Evolutionary conservation across 2,797 vertebrate genomes (phyloP), one percentile per base, ranked within the genome.

Genomic region (Xerus rutilus): DNA sequence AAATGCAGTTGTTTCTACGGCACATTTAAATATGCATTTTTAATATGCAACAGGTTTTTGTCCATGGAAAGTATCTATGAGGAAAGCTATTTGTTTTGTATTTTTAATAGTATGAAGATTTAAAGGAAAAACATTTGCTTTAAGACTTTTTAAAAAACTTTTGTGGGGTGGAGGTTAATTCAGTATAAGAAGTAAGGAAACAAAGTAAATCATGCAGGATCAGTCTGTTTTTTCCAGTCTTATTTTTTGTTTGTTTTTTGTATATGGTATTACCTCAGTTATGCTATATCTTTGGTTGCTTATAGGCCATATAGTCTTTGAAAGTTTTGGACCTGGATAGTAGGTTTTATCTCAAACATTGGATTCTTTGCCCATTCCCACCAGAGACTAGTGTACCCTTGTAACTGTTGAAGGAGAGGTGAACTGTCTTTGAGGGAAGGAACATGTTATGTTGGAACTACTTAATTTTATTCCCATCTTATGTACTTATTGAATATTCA

Each of bases 391-490:
- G 23, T 9, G 10, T 7, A 39, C 14, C 39, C 21, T 28, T 62
- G 11, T 59, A 85, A 83, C 14, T 11, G 7, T 0, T 83, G 76
- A 93, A 89, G 45, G 15, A 78, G 15, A 78, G 59, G 15, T 35
- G 9, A 78, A 21, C 2, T 77, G n/a, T 43, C 3, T 32, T 64
- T 65, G 17, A 49, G 23, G 9, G 9, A 86, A 92, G 47, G 21
- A 82, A 10, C 10, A 11, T 47, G 5, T 25, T 83, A 2, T 7
- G 12, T 25, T 73, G 30, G 28, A 89, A 78, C 8, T 35, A 74
- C 5, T 78, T 14, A 65, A 4, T 67, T 90, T 94, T 70, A 67
- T 76, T 82, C 20, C 89, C 82, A 90, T 39, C 30, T 84, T 94
- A 89, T 57, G 30, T 77, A 18, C 17, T 59, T 74, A 49, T 17